Conservation (phyloP, 2,888 invertebrate species). For the Cryptops parisi region DNA sequence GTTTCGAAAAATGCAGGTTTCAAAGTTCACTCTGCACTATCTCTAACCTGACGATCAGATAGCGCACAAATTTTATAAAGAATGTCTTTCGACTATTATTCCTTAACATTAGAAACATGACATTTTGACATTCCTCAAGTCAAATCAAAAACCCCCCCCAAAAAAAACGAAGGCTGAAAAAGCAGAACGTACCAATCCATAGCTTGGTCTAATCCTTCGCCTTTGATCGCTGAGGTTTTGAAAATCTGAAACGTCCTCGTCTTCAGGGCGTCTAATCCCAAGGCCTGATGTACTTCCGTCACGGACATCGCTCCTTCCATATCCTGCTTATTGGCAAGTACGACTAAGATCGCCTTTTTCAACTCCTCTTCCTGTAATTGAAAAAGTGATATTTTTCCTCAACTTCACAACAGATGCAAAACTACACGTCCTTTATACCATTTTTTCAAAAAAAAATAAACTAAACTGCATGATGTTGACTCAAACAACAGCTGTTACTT, state of each 20-base stretch:
- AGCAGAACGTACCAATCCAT: slow-evolving; percentile 99
- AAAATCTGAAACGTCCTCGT: slow-evolving; percentile 99
- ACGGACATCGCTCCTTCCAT: slow-evolving; percentile 95
- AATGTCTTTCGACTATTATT: no score
- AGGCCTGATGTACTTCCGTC: slow-evolving; percentile 86
- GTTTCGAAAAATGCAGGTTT: no score
- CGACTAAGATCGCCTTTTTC: slow-evolving; percentile 86
- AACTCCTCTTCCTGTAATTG: slow-evolving; percentile 79
- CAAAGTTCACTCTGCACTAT: no score
- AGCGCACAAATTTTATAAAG: no score
- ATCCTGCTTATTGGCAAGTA: slow-evolving; percentile 98
- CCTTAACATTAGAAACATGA: no score
- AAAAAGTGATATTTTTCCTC: background rate
- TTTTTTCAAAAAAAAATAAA: background rate
- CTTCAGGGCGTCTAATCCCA: slow-evolving; percentile 86
- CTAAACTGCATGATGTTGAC: no score
- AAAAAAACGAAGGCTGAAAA: no score
- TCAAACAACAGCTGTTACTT: no score
- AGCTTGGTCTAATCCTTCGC: slow-evolving; percentile 94
- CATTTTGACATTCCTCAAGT: no score
- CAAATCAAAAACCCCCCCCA: no score
- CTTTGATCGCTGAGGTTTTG: slow-evolving; percentile 96
- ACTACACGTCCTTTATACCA: background rate
- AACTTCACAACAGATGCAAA: no score
- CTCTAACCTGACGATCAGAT: no score